These are phyloP conservation scores for Butastur rufipennis DNA, from an alignment of 2,113 vertebrate genomes.

Conservation along the genomic window DNA sequence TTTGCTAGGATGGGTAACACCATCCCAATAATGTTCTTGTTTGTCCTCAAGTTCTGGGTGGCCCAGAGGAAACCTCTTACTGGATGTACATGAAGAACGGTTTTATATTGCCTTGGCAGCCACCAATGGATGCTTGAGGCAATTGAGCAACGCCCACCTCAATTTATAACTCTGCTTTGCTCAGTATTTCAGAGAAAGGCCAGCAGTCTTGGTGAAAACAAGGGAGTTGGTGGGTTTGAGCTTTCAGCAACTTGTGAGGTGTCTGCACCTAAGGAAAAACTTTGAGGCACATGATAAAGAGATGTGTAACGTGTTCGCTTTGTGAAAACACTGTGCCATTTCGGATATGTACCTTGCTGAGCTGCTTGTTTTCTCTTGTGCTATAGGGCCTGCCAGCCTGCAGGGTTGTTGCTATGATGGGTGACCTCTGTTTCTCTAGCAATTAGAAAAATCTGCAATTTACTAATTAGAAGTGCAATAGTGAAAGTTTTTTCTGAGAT, in stretches of 20 bases:
- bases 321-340: background rate
- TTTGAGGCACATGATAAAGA: background rate
- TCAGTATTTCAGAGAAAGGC: background rate
- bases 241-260: background rate
- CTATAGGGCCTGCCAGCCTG: background rate
- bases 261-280: background rate
- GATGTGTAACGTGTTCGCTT: background rate
- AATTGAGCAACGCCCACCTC: background rate
- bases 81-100: background rate
- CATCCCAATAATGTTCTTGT: background rate
- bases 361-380: background rate
- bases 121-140: accelerated
- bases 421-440: background rate
- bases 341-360: background rate
- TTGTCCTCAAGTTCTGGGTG: background rate
- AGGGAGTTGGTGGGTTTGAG: background rate
- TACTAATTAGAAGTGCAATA: background rate
- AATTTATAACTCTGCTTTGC: background rate
- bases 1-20: background rate
- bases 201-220: background rate
- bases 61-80: background rate
- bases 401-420: background rate
- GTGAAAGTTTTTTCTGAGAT: background rate
- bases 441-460: background rate
- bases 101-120: background rate